Base-by-base conservation (phyloP, 2,888 invertebrate genomes). In the Eupsilia transversa region DNA sequence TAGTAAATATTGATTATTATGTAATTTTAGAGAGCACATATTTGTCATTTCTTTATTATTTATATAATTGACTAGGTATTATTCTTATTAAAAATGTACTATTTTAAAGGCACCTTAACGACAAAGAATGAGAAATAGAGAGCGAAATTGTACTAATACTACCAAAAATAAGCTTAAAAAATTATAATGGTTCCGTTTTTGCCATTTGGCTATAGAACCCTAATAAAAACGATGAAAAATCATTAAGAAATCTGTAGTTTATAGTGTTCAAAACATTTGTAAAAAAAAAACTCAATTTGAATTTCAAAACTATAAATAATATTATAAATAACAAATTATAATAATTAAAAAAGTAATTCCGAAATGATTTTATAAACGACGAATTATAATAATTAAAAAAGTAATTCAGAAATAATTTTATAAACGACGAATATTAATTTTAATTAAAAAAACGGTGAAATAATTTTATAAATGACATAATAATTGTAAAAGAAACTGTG, bases 141-240 rank as follows among this genome's bases (percentile, higher is more conserved):
- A 72, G 74, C 71, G 79, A 79, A 69, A 79, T 60, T 33, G 63
- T 60, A 64, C 33, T 57, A 78, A 38, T 43, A 74, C 65, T 74
- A 82, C 70, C 33, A 79, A 82, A 82, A 82, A 80, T 69, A 82
- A 70, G 14, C n/a, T 67, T 69, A 57, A 41, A 33, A 49, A 35
- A 65, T 10, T 46, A 46, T 46, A 33, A n/a, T 33, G 14, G 9
- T 23, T n/a, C 46, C 30, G 30, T 46, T 46, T 46, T 33, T 33
- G 17, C 7, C 17, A 30, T 30, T 30, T 30, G 30, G 56, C 56
- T 30, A 30, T 3, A 20, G 33, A 46, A 17, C 33, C 17, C 17
- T 49, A 33, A n/a, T 49, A 33, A n/a, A 74, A 83, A 83, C 30
- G 23, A 59, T 23, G 38, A 64, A 72, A 71, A 83, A 41, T 2